Evolutionary conservation across 2,113 vertebrate genomes (phyloP), one percentile per base, ranked within the genome.

Genomic region (Sebastes fasciatus): DNA sequence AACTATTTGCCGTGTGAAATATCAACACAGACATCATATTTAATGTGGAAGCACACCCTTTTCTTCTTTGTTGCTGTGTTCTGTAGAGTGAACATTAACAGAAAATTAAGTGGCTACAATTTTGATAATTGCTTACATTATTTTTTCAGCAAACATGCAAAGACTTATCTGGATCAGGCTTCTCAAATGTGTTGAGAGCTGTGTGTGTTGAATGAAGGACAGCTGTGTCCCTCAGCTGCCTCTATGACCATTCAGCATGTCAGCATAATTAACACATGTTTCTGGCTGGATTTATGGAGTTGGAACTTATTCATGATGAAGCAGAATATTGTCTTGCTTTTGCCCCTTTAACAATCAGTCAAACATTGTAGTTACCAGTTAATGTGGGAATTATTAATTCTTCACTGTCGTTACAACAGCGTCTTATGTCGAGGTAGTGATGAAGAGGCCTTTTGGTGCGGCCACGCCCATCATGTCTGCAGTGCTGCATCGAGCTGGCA

Each of bases 401-500:
- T n/a, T 49, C 48, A 54, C 2, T 34, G 23, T 80, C 12, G 21
- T 19, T 58, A 54, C 54, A 70, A 49, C 13, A 70, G 66, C 51
- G 16, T 62, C 57, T 60, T 10, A n/a, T 75, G 69, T 46, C 12
- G 40, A 65, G 61, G 54, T 60, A 46, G 43, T 63, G 62, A 81
- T 61, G 49, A 8, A 64, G 54, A 34, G 34, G n/a, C 34, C 68
- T 69, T 55, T 34, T 12, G 49, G 10, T 62, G 62, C 46, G 73
- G 65, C 85, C 91, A 85, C 91, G 68, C 89, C 93, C 92, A 54
- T n/a, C 92, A 54, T n/a, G 67, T 85, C 89, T 87, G 82, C 84
- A 89, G 79, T 90, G 87, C 90, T 89, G 89, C 91, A 93, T 55
- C 77, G 84, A 49, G 82, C 61, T 93, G 92, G 90, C 89, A 90